phyloP scores from a whole-genome alignment of 2,888 invertebrate genomes.

The Hyles lineata region DNA sequence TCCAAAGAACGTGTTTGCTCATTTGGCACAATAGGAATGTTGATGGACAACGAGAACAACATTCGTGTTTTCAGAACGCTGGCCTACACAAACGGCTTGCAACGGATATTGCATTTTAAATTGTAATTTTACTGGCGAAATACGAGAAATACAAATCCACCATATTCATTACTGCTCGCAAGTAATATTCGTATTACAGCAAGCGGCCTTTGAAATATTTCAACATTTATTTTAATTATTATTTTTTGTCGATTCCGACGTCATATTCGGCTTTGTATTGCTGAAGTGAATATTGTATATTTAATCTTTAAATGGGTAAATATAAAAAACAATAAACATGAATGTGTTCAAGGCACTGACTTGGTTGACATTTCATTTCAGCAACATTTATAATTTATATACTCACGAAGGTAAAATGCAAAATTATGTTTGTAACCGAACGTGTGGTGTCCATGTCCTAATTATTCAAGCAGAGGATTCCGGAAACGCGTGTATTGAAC shows the following conservation, averaged over 20 bases:
- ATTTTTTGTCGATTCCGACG: too few species aligned
- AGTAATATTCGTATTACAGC: slow-evolving; percentile 7
- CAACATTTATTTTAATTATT: background rate
- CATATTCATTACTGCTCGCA: background rate
- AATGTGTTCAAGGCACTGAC: background rate
- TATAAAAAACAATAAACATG: slow-evolving; percentile 14
- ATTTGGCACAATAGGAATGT: slow-evolving; percentile 72
- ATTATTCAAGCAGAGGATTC: slow-evolving; percentile 61
- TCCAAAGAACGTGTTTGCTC: slow-evolving; percentile 58
- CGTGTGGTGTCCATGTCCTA: slow-evolving; percentile 43
- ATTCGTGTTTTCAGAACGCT: slow-evolving; percentile 72
- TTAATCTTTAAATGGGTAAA: background rate
- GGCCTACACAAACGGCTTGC: slow-evolving; percentile 55
- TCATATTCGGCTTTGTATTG: background rate
- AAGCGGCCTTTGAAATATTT: background rate
- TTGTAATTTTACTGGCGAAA: slow-evolving; percentile 23
- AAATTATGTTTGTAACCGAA: slow-evolving; percentile 7
- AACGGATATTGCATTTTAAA: slow-evolving; percentile 35
- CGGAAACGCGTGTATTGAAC: slow-evolving; percentile 67
- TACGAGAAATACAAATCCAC: slow-evolving; percentile 3
- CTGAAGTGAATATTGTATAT: background rate
- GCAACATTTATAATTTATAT: background rate
- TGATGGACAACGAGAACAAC: slow-evolving; percentile 70
- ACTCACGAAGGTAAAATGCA: slow-evolving; percentile 5
- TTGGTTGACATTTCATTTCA: background rate